Base-by-base conservation (phyloP, 2,797 vertebrate species). In the Emydoidea blandingii region DNA sequence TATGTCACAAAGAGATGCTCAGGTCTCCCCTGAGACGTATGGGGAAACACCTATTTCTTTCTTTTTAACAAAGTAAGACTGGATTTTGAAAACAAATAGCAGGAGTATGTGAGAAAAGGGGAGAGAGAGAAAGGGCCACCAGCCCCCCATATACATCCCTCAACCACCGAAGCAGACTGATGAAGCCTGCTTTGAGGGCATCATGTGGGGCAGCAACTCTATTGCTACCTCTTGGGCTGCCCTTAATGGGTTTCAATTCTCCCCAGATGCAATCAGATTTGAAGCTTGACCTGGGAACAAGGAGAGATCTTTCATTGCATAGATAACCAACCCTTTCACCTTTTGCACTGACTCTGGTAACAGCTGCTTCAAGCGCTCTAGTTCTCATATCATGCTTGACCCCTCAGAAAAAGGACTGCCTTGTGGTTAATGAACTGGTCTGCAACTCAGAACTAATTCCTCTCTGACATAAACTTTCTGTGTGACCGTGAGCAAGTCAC, bases 71-170 rank as follows among this genome's bases (percentile, higher is more conserved):
- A 27, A 90, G 18, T 52, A 94, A 50, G 27, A 83, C 7, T 37
- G 15, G 91, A 52, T 41, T 74, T 9, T 88, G n/a, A 31, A 83
- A 88, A 54, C 50, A 79, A 78, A 41, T 21, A 89, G 59, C 8
- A 72, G 29, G 9, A 86, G 15, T 3, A 54, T 0, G 1, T 41
- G 47, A 31, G 12, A 47, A 29, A 4, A 2, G 19, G 29, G 27
- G 44, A 2, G 14, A 8, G 11, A 72, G 7, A 84, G 50, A 93
- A 78, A 3, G 81, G 80, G 1, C n/a, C 57, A 84, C 47, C 0
- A 52, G 25, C 62, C 74, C 16, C 16, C 89, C 76, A 52, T 0
- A 16, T 21, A 27, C 4, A 14, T 0, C 65, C 19, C 19, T 23
- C n/a, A 72, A 41, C 8, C 18, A n/a, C 18, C 62, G 19, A 68